Evolutionary conservation across 2,113 vertebrate genomes (phyloP), one percentile per base, ranked within the genome.

Genomic region (Acinonyx jubatus): DNA sequence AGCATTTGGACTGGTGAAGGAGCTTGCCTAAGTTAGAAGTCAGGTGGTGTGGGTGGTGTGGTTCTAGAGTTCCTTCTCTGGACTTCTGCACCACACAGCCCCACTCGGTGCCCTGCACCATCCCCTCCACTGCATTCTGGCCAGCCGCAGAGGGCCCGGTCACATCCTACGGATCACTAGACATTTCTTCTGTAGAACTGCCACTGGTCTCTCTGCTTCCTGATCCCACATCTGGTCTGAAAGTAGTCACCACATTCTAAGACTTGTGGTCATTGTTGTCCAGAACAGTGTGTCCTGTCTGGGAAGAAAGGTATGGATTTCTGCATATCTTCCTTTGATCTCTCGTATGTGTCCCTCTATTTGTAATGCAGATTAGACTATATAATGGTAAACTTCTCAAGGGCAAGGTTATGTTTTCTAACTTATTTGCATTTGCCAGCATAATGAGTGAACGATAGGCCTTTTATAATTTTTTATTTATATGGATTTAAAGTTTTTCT

Each of bases 351-450:
- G 33, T 78, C 80, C 71, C 73, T 78, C 36, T 81, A 55, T 78
- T 86, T 96, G n/a, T 87, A 78, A 84, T 36, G n/a, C 89, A 91
- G 91, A 91, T 80, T 71, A 95, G 33, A 87, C 21, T 36, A 41
- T 33, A 45, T 36, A 61, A 81, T 57, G n/a, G 57, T 63, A 41
- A 85, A 76, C 4, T 57, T 95, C 27, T 83, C 63, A 48, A 73
- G n/a, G 45, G 45, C 74, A 61, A 33, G 13, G 13, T 65, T 41
- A 29, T 65, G 15, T 68, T 94, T 86, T 50, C 73, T n/a, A 29
- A 33, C 11, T 38, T 79, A 73, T 61, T 74, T 66, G 50, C 18
- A 14, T 74, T 93, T 83, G 29, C 74, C 14, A 83, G 21, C 41
- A 27, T 68, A 41, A 63, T 38, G 5, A 91, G 38, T 85, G 38